These are phyloP conservation scores for Aphidius colemani DNA, from an alignment of 2,888 invertebrate species.

Conservation along the genomic window DNA sequence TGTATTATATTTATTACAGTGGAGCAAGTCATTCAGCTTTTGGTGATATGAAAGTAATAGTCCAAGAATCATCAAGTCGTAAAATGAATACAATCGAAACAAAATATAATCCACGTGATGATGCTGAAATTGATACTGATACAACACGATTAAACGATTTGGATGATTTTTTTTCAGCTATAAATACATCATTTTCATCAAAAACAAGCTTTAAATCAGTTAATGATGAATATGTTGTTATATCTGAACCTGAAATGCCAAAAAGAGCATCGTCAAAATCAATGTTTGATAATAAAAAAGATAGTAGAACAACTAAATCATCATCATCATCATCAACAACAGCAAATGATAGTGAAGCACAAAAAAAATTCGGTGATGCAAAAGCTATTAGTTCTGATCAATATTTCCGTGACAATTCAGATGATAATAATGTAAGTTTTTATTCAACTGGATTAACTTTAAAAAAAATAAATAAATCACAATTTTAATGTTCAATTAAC, in stretches of 20 bases:
- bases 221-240: slow-evolving; percentile 60
- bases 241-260: slow-evolving; percentile 52
- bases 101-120: slow-evolving; percentile 40
- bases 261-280: slow-evolving; percentile 42
- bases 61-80: slow-evolving; percentile 71
- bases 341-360: slow-evolving; percentile 73
- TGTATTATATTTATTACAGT: slow-evolving; percentile 51
- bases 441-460: not conserved
- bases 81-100: slow-evolving; percentile 49
- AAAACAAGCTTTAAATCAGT: slow-evolving; percentile 36
- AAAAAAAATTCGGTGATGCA: slow-evolving; percentile 95
- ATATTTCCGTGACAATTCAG: slow-evolving; percentile 80
- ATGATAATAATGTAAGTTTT: slow-evolving; percentile 62
- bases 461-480: not conserved
- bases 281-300: slow-evolving; percentile 33
- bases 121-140: slow-evolving; percentile 42
- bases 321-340: slow-evolving; percentile 36
- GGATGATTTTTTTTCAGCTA: slow-evolving; percentile 60
- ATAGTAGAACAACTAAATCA: slow-evolving; percentile 36
- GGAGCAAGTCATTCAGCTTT: slow-evolving; percentile 85
- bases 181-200: slow-evolving; percentile 43
- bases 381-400: slow-evolving; percentile 98
- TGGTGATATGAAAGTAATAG: slow-evolving; percentile 88
- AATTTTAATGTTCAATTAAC: not conserved
- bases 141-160: slow-evolving; percentile 45